phyloP scores from a whole-genome alignment of 64 coral and sea anemone genomes.

The Stylophora pistillata region DNA sequence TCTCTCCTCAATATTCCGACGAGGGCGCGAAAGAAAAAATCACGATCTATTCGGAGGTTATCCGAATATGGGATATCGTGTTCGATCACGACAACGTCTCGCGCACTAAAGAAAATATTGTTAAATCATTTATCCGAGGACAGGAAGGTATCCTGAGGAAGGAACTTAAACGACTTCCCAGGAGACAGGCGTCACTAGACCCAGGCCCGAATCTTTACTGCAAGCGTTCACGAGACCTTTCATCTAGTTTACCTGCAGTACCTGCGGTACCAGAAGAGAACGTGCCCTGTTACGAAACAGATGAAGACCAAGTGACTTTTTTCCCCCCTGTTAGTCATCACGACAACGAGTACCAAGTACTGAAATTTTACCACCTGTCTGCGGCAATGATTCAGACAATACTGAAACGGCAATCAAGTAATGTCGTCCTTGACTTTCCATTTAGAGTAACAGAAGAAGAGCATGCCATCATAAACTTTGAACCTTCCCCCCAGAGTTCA shows the following conservation, averaged over 20 bases:
- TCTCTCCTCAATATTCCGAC: constrained; percentile 46
- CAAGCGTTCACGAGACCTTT: no score
- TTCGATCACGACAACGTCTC: constrained; percentile 68
- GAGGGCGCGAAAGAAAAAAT: background rate
- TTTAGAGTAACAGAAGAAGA: constrained; percentile 87
- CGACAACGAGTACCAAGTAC: constrained; percentile 84
- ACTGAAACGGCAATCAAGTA: constrained; percentile 31
- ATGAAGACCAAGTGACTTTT: constrained; percentile 27
- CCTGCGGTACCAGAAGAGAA: background rate
- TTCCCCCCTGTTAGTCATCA: constrained; percentile 78
- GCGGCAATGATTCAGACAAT: constrained; percentile 62
- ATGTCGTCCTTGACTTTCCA: constrained; percentile 75
- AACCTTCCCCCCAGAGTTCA: constrained; percentile 43
- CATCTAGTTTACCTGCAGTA: background rate
- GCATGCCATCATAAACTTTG: constrained; percentile 83
- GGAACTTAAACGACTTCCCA: constrained; percentile 55
- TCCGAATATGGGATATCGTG: constrained; percentile 89
- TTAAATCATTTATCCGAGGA: constrained; percentile 78
- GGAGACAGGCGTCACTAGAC: background rate
- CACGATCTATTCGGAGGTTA: constrained; percentile 81
- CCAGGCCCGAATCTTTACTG: background rate
- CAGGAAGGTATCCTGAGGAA: constrained; percentile 75
- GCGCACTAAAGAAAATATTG: constrained; percentile 74
- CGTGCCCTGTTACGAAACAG: no score
- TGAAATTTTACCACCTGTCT: constrained; percentile 85